phyloP scores from a whole-genome alignment of 2,888 invertebrate species.

The Papilio protenor region DNA sequence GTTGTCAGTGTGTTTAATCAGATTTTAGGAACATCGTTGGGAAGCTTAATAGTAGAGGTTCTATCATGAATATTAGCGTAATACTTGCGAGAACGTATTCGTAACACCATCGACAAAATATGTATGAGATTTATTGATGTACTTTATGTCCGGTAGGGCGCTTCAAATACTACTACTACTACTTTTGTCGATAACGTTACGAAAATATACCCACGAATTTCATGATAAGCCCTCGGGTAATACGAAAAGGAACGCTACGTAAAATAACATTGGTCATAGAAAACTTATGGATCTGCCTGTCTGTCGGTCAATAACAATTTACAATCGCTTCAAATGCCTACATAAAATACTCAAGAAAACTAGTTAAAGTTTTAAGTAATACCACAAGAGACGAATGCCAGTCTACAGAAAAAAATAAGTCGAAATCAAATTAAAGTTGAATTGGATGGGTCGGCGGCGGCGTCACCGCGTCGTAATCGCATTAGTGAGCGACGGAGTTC shows the following conservation, averaged over 20 bases:
- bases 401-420: conserved; percentile 24
- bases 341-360: not conserved
- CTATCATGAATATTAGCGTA: too few species aligned
- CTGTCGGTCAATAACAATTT: not conserved
- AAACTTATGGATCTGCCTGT: not conserved
- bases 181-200: too few species aligned
- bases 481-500: conserved; percentile 36
- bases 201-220: too few species aligned
- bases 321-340: not conserved
- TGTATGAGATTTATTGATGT: too few species aligned
- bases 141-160: too few species aligned
- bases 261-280: not conserved
- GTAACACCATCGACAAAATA: too few species aligned
- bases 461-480: conserved; percentile 36
- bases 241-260: too few species aligned
- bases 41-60: too few species aligned
- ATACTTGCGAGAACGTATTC: too few species aligned
- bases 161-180: too few species aligned
- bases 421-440: conserved; percentile 35
- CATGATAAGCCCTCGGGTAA: too few species aligned
- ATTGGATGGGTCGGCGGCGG: conserved; percentile 34
- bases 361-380: conserved; percentile 21
- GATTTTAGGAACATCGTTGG: too few species aligned
- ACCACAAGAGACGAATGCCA: conserved; percentile 29
- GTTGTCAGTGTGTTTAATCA: not conserved